phyloP scores from a whole-genome alignment of 2,113 vertebrate species.

The Pampusana beccarii region DNA sequence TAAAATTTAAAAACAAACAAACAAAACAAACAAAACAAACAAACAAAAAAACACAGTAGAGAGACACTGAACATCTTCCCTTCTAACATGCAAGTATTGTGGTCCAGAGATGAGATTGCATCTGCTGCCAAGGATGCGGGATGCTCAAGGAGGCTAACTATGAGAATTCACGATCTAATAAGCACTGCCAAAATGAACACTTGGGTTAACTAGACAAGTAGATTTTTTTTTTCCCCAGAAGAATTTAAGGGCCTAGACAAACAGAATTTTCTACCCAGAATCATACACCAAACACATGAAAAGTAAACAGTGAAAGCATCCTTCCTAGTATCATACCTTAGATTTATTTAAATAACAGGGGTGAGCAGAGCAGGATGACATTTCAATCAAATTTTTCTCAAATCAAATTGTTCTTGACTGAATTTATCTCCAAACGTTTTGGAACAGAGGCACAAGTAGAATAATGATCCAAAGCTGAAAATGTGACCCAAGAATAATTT shows the following conservation, averaged over 20 bases:
- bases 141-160: not conserved
- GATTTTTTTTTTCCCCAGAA: not conserved
- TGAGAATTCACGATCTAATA: not conserved
- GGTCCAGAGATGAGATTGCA: not conserved
- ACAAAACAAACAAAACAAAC: too few relatives aligned
- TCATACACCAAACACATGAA: not conserved
- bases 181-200: not conserved
- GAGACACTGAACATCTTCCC: not conserved
- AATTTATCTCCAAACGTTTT: not conserved
- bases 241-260: not conserved
- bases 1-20: too few relatives aligned
- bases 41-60: not conserved
- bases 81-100: not conserved
- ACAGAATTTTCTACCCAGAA: not conserved
- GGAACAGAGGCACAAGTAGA: not conserved
- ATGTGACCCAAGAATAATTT: not conserved
- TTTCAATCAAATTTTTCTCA: not conserved
- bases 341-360: not conserved
- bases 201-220: not conserved
- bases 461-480: slow-evolving; percentile 3
- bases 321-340: not conserved
- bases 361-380: not conserved
- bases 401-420: not conserved
- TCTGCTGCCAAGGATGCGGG: not conserved
- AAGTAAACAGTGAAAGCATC: not conserved